Percentiles rank a stretch among this genome's conserved stretches.
Evolutionary conservation across 2,888 invertebrate species (phyloP).

Genomic region (Mythimna lalbum): DNA sequence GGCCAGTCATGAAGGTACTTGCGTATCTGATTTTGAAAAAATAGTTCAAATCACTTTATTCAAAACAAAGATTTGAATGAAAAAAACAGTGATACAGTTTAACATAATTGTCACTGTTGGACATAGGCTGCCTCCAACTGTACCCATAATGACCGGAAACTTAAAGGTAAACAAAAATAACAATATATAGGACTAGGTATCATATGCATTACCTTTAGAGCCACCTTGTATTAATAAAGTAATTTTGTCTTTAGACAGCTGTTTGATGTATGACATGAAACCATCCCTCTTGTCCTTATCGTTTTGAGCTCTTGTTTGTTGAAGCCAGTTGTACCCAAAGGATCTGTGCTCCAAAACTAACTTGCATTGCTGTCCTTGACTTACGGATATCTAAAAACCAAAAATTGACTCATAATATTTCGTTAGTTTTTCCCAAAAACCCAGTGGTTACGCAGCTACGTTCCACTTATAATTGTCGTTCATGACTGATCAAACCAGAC

Average conservation of each 20-base stretch:
- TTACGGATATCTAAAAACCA: conserved; percentile 92
- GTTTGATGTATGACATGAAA: conserved; percentile 88
- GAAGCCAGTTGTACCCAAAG: conserved; percentile 93
- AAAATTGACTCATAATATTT: background rate
- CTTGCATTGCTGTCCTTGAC: conserved; percentile 95
- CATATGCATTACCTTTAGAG: conserved; percentile 79
- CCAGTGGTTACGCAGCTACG: background rate
- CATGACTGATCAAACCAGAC: too few relatives aligned
- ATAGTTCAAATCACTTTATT: background rate
- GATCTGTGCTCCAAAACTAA: conserved; percentile 95
- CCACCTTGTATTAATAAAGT: conserved; percentile 85
- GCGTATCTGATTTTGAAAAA: background rate
- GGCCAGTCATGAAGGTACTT: too few relatives aligned
- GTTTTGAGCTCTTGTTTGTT: conserved; percentile 80
- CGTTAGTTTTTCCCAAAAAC: background rate
- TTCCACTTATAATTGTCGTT: too few relatives aligned
- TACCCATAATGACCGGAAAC: too few relatives aligned
- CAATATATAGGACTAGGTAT: background rate
- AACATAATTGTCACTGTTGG: too few relatives aligned
- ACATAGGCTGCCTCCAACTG: too few relatives aligned
- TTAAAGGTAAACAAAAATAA: too few relatives aligned
- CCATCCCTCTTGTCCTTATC: conserved; percentile 86
- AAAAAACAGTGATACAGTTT: background rate
- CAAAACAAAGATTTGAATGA: background rate
- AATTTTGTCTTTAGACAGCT: conserved; percentile 88